phyloP scores from a whole-genome alignment of 2,113 vertebrate species.

The Macquaria ambigua region DNA sequence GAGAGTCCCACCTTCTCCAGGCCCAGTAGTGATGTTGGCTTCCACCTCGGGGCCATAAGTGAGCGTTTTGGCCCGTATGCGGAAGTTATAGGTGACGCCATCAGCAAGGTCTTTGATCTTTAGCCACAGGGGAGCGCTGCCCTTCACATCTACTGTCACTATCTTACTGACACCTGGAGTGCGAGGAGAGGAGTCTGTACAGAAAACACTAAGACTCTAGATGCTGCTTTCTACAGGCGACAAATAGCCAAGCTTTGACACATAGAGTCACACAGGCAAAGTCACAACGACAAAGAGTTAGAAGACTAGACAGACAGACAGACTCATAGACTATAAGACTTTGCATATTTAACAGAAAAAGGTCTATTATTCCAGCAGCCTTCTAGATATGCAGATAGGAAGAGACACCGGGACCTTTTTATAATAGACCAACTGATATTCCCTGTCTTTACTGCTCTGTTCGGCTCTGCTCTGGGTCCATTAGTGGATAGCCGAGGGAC shows the following conservation, averaged over 20 bases:
- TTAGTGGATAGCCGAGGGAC: slow-evolving; percentile 64
- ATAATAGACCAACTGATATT: slow-evolving; percentile 37
- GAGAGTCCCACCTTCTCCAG: slow-evolving; percentile 90
- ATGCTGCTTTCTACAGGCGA: slow-evolving; percentile 75
- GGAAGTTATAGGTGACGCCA: slow-evolving; percentile 94
- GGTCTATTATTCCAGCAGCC: slow-evolving; percentile 25
- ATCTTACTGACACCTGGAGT: slow-evolving; percentile 97
- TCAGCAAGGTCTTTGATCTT: slow-evolving; percentile 97
- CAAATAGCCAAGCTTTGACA: slow-evolving; percentile 59
- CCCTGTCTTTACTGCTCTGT: slow-evolving; percentile 40
- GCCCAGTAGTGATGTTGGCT: slow-evolving; percentile 96
- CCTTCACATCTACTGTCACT: slow-evolving; percentile 97
- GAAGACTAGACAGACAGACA: slow-evolving; percentile 30
- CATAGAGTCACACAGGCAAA: neutral
- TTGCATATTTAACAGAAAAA: slow-evolving; percentile 32
- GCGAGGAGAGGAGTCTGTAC: slow-evolving; percentile 86
- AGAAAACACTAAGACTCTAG: slow-evolving; percentile 85
- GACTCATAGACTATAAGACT: neutral
- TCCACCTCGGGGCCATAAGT: slow-evolving; percentile 95
- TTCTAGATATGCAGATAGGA: slow-evolving; percentile 28
- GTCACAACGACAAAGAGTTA: slow-evolving; percentile 20
- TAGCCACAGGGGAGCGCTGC: slow-evolving; percentile 92
- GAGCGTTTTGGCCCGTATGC: slow-evolving; percentile 94
- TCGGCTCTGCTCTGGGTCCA: slow-evolving; percentile 53
- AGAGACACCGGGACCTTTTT: slow-evolving; percentile 27